Conservation (phyloP, 2,113 vertebrate species). For the Brachyhypopomus gauderio region DNA sequence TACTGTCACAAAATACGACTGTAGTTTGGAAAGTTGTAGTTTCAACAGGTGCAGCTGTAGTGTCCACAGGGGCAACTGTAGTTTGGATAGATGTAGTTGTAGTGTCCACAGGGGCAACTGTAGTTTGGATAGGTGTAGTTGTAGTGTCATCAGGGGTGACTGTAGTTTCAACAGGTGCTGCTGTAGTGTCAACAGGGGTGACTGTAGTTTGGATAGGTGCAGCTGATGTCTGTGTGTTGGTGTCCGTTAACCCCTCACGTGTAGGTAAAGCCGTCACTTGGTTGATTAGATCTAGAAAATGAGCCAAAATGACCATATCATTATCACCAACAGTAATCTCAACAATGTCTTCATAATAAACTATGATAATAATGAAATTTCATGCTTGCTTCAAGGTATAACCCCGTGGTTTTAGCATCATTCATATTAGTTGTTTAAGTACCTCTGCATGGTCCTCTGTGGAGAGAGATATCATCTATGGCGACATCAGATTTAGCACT, state of each 20-base stretch:
- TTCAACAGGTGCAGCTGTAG: neutral
- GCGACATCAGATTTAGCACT: slow-evolving; percentile 72
- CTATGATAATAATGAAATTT: too few species aligned
- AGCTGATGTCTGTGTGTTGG: neutral
- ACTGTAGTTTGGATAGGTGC: neutral
- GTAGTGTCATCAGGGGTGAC: neutral
- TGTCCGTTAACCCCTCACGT: neutral
- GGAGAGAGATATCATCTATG: slow-evolving; percentile 77
- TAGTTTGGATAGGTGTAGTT: neutral
- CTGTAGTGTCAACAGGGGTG: neutral
- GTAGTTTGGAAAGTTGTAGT: neutral
- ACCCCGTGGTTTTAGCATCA: neutral
- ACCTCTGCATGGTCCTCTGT: slow-evolving; percentile 71
- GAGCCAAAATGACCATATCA: neutral
- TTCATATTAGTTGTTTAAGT: neutral
- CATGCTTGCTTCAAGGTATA: neutral
- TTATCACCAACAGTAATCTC: neutral
- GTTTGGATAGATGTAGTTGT: neutral
- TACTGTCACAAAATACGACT: neutral
- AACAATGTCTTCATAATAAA: neutral
- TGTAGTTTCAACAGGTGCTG: neutral
- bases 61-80: neutral
- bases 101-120: neutral
- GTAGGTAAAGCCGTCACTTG: neutral
- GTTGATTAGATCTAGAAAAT: slow-evolving; percentile 2